phyloP scores from a whole-genome alignment of 2,888 invertebrate genomes.

The Zygaena filipendulae region DNA sequence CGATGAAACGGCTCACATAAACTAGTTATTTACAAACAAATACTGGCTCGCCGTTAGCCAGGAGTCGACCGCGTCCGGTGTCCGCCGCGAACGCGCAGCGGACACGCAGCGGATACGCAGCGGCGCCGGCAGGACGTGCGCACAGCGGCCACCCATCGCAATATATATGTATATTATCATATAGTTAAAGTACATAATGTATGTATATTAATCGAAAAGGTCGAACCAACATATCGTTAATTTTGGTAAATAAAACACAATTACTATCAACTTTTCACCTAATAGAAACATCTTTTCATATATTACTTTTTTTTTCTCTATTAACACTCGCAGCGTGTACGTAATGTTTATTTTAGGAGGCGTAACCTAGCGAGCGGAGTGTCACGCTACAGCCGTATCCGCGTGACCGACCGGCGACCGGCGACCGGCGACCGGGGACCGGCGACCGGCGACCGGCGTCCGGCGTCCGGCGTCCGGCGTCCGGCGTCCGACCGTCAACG shows the following conservation, averaged over 20 bases:
- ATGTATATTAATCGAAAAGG: slow-evolving; percentile 37
- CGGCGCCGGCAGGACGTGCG: too few relatives aligned
- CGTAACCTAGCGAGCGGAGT: slow-evolving; percentile 49
- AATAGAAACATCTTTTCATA: slow-evolving; percentile 63
- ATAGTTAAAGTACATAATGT: slow-evolving; percentile 12
- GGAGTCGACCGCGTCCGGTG: background rate
- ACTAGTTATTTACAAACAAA: slow-evolving; percentile 53
- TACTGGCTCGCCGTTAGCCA: background rate
- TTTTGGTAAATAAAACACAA: slow-evolving; percentile 63
- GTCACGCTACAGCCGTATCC: slow-evolving; percentile 51
- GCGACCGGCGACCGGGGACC: too few relatives aligned
- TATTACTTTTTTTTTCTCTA: slow-evolving; percentile 38
- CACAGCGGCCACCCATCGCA: slow-evolving; percentile 26
- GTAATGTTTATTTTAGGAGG: slow-evolving; percentile 51
- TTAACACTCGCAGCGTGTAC: slow-evolving; percentile 22
- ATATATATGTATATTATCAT: slow-evolving; percentile 22
- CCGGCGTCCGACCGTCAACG: slow-evolving; percentile 50
- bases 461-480: too few relatives aligned
- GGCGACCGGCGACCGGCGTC: too few relatives aligned
- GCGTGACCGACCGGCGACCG: slow-evolving; percentile 63
- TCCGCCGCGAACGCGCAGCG: background rate
- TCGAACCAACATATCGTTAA: slow-evolving; percentile 45
- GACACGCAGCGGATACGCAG: too few relatives aligned
- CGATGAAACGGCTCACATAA: slow-evolving; percentile 50
- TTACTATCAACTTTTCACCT: slow-evolving; percentile 54